Conservation (phyloP, 2,797 vertebrate genomes). For the Nannoperca obscura region DNA sequence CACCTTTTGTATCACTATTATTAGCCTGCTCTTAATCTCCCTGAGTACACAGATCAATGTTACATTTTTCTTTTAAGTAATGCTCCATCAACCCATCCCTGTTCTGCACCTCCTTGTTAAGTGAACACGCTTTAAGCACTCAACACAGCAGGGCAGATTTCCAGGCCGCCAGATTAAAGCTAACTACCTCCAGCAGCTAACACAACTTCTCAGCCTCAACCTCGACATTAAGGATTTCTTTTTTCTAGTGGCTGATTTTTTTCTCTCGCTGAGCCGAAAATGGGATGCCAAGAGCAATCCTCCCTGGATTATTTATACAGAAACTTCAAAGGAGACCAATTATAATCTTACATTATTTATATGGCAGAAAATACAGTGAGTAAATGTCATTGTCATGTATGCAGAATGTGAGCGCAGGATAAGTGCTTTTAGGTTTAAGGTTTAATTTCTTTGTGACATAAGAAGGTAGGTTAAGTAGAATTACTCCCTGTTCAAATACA, state of each 20-base stretch:
- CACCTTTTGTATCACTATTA: background rate
- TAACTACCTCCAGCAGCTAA: conserved; percentile 52
- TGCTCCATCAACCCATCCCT: conserved; percentile 5
- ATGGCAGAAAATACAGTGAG: conserved; percentile 48
- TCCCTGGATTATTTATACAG: conserved; percentile 76
- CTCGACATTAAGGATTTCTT: conserved; percentile 47
- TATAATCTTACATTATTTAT: conserved; percentile 80
- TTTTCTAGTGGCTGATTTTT: conserved; percentile 29
- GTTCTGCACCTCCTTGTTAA: conserved; percentile 38
- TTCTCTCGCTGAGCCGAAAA: conserved; percentile 63
- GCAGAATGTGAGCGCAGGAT: conserved; percentile 30
- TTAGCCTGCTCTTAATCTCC: background rate
- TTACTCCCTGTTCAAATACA: conserved; percentile 6
- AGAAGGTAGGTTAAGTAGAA: conserved; percentile 36
- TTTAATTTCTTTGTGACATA: conserved; percentile 45
- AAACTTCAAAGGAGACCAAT: conserved; percentile 77
- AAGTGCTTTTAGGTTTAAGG: conserved; percentile 39
- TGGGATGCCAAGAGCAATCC: conserved; percentile 75
- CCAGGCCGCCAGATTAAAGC: conserved; percentile 60
- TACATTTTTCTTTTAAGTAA: conserved; percentile 28
- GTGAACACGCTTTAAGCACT: conserved; percentile 26
- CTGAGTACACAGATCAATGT: conserved; percentile 6
- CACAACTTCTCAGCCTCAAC: conserved; percentile 45
- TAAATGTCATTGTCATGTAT: conserved; percentile 64
- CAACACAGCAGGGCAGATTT: conserved; percentile 59